Percentiles rank a stretch among this genome's conserved stretches.
phyloP scores from a whole-genome alignment of 2,113 vertebrate genomes.

The Jacana jacana region DNA sequence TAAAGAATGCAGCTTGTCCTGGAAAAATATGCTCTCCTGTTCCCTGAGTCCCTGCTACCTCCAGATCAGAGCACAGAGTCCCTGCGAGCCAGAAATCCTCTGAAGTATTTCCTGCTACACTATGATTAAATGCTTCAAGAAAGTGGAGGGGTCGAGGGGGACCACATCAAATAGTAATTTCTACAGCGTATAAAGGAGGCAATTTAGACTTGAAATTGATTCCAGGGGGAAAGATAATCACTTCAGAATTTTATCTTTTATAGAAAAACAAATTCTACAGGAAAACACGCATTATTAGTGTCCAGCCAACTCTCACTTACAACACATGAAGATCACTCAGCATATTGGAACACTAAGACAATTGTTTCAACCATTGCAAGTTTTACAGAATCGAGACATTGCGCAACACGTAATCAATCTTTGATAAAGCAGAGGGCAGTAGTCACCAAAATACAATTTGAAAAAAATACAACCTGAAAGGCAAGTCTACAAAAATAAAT shows the following conservation, averaged over 20 bases:
- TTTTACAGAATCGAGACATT: not conserved
- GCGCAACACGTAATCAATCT: not conserved
- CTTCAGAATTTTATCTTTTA: not conserved
- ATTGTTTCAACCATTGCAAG: not conserved
- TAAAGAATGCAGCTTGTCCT: not conserved
- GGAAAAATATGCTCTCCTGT: not conserved
- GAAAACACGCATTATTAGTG: not conserved
- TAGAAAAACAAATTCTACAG: not conserved
- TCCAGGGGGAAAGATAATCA: not conserved
- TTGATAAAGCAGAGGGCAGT: not conserved
- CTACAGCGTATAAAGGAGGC: not conserved
- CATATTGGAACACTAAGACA: not conserved
- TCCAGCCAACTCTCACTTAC: not conserved
- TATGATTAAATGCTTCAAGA: not conserved
- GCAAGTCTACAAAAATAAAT: not conserved
- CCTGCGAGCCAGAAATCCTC: not conserved
- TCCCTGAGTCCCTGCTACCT: not conserved
- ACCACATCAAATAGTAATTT: not conserved
- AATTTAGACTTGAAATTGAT: not conserved
- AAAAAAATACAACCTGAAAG: constrained; percentile 1
- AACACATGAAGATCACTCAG: not conserved
- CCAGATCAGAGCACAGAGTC: not conserved
- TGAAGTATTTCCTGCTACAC: not conserved
- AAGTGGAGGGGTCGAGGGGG: not conserved
- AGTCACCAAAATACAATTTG: not conserved